A percentile compares a stretch with the other conserved stretches of the same genome.
Conservation (phyloP, 2,888 invertebrate species). For the Drosophila lutescens region DNA sequence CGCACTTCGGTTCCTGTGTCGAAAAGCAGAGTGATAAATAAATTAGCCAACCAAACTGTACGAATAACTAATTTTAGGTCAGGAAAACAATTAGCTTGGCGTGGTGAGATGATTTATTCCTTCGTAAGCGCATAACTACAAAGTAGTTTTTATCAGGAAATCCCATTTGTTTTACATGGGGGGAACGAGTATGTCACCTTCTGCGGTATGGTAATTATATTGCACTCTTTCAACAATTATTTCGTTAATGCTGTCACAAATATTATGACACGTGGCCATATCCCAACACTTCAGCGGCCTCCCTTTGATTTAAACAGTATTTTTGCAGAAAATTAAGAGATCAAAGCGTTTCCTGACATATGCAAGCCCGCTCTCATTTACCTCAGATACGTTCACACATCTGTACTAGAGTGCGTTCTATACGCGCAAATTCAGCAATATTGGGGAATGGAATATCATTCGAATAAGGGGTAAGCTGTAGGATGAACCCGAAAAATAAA, state of each 20-base stretch:
- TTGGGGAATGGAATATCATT: conserved; percentile 1
- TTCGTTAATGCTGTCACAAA: conserved; percentile 41
- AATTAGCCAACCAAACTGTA: conserved; percentile 11
- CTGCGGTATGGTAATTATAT: conserved; percentile 41
- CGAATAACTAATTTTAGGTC: conserved; percentile 30
- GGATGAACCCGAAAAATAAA: background rate
- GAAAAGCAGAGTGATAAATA: conserved; percentile 23
- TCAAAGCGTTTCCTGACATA: conserved; percentile 73
- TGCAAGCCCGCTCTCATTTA: conserved; percentile 22
- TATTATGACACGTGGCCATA: conserved; percentile 68
- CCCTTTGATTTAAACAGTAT: conserved; percentile 83
- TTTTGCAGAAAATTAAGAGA: conserved; percentile 82
- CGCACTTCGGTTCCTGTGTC: background rate
- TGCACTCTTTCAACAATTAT: conserved; percentile 44
- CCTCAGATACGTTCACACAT: conserved; percentile 36
- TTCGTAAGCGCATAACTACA: conserved; percentile 21
- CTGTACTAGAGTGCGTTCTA: conserved; percentile 9
- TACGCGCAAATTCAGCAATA: background rate
- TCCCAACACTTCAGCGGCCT: conserved; percentile 54
- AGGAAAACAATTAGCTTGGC: conserved; percentile 15
- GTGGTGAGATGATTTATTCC: conserved; percentile 31
- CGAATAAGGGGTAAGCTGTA: background rate
- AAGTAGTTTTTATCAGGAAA: conserved; percentile 35
- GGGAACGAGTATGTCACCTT: conserved; percentile 19
- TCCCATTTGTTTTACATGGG: conserved; percentile 21